Percentiles rank a stretch among this genome's conserved stretches.
Evolutionary conservation across 64 coral and sea anemone species (phyloP).

Genomic region (Actinia equina): DNA sequence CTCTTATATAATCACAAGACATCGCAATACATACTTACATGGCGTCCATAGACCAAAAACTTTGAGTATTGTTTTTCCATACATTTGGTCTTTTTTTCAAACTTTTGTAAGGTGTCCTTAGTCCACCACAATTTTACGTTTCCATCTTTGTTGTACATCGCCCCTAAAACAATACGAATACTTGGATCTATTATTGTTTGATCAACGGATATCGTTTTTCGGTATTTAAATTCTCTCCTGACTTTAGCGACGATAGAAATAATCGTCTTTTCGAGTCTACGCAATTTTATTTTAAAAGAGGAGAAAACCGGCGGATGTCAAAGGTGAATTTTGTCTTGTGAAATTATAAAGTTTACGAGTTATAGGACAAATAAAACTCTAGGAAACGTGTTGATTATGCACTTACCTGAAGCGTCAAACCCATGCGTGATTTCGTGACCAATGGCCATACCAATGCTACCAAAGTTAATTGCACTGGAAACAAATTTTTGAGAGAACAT

Average conservation of each 20-base stretch:
- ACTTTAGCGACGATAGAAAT: too few species aligned
- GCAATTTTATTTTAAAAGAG: too few species aligned
- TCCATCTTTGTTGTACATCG: conserved; percentile 9
- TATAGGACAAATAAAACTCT: too few species aligned
- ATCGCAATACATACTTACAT: background rate
- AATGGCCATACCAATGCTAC: conserved; percentile 22
- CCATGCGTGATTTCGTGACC: conserved; percentile 32
- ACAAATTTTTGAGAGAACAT: background rate
- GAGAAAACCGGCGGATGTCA: too few species aligned
- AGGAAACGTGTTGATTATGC: background rate
- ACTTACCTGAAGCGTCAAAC: conserved; percentile 3
- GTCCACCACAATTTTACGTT: conserved; percentile 22
- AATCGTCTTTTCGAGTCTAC: too few species aligned
- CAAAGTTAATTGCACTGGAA: conserved; percentile 16
- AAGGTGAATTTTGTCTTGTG: too few species aligned
- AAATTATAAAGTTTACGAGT: too few species aligned
- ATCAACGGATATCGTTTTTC: too few species aligned
- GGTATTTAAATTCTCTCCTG: too few species aligned
- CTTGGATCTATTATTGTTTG: too few species aligned
- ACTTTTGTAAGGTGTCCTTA: background rate
- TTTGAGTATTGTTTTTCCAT: background rate
- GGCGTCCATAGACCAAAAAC: background rate
- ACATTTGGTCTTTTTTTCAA: background rate
- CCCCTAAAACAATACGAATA: background rate
- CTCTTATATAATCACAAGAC: too few species aligned